Percentiles rank a stretch among this genome's conserved stretches.
Evolutionary conservation across 2,888 invertebrate genomes (phyloP).

Genomic region (Acheta domesticus): DNA sequence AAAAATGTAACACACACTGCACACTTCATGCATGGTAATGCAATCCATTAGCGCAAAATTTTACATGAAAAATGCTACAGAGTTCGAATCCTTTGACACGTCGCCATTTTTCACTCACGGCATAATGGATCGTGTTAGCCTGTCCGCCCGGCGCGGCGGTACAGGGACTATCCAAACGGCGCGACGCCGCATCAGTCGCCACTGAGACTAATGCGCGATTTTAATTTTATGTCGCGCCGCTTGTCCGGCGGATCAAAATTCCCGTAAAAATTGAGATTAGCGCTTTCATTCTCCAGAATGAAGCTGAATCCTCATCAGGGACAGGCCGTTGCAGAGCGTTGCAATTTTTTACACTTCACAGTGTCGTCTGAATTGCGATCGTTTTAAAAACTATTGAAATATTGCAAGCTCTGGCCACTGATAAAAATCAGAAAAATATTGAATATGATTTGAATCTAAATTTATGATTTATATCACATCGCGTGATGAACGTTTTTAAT

Average conservation of each 20-base stretch:
- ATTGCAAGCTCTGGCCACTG: too few species aligned
- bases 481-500: too few species aligned
- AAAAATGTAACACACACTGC: background rate
- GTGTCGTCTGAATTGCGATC: background rate
- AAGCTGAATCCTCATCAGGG: background rate
- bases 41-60: constrained; percentile 4
- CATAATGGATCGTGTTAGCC: background rate
- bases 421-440: too few species aligned
- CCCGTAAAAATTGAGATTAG: background rate
- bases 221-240: background rate
- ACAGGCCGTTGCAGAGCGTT: background rate
- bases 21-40: constrained; percentile 18
- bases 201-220: background rate
- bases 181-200: background rate
- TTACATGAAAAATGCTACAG: constrained; percentile 18
- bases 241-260: background rate
- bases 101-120: constrained; percentile 18
- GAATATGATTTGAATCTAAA: too few species aligned
- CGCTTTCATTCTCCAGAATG: background rate
- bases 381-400: background rate
- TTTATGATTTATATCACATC: too few species aligned
- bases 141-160: background rate
- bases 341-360: background rate
- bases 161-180: background rate
- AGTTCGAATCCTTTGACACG: constrained; percentile 18